A percentile compares a stretch with the other conserved stretches of the same genome.
Conservation (phyloP, 2,888 invertebrate species). For the Sphinx pinastri region DNA sequence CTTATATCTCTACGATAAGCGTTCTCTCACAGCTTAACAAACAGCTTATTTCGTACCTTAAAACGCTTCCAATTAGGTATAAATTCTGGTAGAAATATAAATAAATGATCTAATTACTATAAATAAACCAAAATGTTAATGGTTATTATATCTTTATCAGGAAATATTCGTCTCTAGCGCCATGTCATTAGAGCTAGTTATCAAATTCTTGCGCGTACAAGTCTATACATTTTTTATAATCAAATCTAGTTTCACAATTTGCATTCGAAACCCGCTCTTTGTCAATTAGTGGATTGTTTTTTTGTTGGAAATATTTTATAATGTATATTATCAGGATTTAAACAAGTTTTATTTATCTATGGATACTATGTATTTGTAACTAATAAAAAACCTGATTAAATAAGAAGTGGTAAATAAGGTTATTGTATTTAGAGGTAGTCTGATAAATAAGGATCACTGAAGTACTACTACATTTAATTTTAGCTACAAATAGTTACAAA, state of each 20-base stretch:
- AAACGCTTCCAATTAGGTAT: too few relatives aligned
- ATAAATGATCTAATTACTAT: too few relatives aligned
- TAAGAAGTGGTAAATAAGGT: background rate
- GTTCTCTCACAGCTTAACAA: too few relatives aligned
- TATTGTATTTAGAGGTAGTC: background rate
- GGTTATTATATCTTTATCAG: too few relatives aligned
- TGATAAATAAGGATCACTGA: too few relatives aligned
- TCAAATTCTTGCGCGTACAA: background rate
- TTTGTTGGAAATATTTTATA: background rate
- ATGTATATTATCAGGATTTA: background rate
- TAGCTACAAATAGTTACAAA: too few relatives aligned
- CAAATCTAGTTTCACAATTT: background rate
- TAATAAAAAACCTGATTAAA: slow-evolving; percentile 4
- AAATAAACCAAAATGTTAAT: too few relatives aligned
- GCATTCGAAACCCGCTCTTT: background rate
- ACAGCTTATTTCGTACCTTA: too few relatives aligned
- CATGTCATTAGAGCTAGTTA: background rate
- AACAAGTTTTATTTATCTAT: slow-evolving; percentile 3
- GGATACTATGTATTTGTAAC: background rate
- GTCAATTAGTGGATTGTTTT: slow-evolving; percentile 10
- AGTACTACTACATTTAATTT: too few relatives aligned
- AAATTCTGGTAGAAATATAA: too few relatives aligned
- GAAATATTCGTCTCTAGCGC: background rate
- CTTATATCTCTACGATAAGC: too few relatives aligned
- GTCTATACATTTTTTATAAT: background rate